A percentile compares a stretch with the other conserved stretches of the same genome.
Evolutionary conservation across 2,888 invertebrate genomes (phyloP).

Genomic region (Platycheirus rosarum): DNA sequence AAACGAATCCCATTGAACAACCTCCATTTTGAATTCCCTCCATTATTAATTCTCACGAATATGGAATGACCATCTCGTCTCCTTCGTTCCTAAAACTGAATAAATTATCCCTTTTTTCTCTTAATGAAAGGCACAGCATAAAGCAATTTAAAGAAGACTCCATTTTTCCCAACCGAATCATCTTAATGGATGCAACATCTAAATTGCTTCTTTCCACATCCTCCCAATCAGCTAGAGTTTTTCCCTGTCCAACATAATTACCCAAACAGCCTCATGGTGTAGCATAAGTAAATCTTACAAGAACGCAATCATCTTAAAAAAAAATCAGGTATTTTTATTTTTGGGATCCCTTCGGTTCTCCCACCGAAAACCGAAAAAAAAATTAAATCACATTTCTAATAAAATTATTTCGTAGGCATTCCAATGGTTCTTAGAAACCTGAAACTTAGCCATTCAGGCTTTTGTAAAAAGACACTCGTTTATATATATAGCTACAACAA

Average conservation of each 20-base stretch:
- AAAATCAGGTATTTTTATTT: slow-evolving; percentile 56
- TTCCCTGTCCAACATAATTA: slow-evolving; percentile 53
- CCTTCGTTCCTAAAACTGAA: slow-evolving; percentile 48
- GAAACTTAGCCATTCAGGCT: slow-evolving; percentile 67
- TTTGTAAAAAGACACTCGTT: slow-evolving; percentile 40
- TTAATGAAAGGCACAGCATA: not conserved
- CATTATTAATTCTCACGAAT: slow-evolving; percentile 61
- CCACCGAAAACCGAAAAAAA: slow-evolving; percentile 37
- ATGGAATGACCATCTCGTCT: slow-evolving; percentile 44
- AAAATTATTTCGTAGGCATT: slow-evolving; percentile 59
- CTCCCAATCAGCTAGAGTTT: slow-evolving; percentile 41
- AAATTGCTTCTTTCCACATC: slow-evolving; percentile 52
- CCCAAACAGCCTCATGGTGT: slow-evolving; percentile 6
- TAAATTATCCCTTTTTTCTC: slow-evolving; percentile 59
- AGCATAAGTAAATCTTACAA: slow-evolving; percentile 29
- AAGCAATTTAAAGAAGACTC: slow-evolving; percentile 37
- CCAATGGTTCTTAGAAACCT: slow-evolving; percentile 67
- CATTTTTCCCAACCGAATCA: slow-evolving; percentile 54
- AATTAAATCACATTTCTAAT: slow-evolving; percentile 43
- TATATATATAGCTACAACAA: slow-evolving; percentile 40
- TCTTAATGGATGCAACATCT: slow-evolving; percentile 66
- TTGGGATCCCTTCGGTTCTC: slow-evolving; percentile 50
- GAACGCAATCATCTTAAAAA: slow-evolving; percentile 54
- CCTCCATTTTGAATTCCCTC: slow-evolving; percentile 14
- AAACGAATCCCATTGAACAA: not conserved